These are phyloP conservation scores for Catocala sponsa DNA, from an alignment of 2,888 invertebrate genomes.

Conservation along the genomic window DNA sequence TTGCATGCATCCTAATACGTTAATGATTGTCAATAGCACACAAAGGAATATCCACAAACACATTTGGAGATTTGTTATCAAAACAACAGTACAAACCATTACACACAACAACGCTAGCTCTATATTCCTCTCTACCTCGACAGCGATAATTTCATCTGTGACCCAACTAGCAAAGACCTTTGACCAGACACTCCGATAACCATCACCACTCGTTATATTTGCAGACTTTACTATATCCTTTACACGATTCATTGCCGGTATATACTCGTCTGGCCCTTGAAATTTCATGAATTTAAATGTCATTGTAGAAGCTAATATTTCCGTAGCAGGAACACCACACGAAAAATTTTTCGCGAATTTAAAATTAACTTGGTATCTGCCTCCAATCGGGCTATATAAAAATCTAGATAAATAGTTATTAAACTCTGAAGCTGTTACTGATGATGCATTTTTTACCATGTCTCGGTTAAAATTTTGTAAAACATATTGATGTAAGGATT, in stretches of 20 bases:
- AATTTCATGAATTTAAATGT: conserved; percentile 90
- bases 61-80: conserved; percentile 93
- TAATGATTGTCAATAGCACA: conserved; percentile 91
- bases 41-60: conserved; percentile 94
- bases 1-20: conserved; percentile 93
- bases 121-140: conserved; percentile 93
- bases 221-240: conserved; percentile 86
- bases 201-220: conserved; percentile 89
- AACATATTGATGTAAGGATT: conserved; percentile 90
- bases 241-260: conserved; percentile 92
- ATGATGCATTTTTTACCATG: conserved; percentile 79
- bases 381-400: conserved; percentile 90
- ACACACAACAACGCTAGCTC: conserved; percentile 93
- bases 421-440: conserved; percentile 87
- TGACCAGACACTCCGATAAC: conserved; percentile 91
- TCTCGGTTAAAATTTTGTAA: conserved; percentile 84
- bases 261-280: conserved; percentile 89
- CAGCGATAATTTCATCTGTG: conserved; percentile 92
- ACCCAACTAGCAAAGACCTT: conserved; percentile 92
- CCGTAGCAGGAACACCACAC: conserved; percentile 89
- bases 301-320: conserved; percentile 89
- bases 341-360: conserved; percentile 88
- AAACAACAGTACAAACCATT: conserved; percentile 92
- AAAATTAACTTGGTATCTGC: conserved; percentile 91
- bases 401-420: conserved; percentile 90